Evolutionary conservation across 2,113 vertebrate species (phyloP).

Genomic region (Melanerpes aurifrons): DNA sequence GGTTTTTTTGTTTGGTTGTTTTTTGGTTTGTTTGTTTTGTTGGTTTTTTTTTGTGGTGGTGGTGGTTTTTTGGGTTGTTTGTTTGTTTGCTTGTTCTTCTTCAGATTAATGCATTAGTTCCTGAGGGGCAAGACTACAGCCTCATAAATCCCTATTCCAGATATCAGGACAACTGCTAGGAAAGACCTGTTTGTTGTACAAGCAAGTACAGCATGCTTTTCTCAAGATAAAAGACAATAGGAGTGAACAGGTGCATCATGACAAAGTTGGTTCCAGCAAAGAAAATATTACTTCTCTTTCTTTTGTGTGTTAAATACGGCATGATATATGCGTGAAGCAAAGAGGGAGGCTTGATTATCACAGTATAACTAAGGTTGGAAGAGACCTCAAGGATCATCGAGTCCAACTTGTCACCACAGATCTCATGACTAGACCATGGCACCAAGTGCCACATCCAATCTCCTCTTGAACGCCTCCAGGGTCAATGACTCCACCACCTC

Average conservation of each 20-base stretch:
- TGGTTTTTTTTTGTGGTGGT: too few relatives aligned
- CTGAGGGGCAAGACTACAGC: not conserved
- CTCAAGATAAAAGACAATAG: not conserved
- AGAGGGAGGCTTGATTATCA: not conserved
- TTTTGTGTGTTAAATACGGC: constrained; percentile 7
- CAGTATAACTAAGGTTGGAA: not conserved
- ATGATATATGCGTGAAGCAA: constrained; percentile 15
- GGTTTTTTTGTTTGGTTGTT: not conserved
- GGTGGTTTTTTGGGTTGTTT: too few relatives aligned
- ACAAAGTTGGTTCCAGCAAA: not conserved
- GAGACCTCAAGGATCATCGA: too few relatives aligned
- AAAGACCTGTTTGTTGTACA: not conserved
- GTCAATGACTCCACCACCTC: too few relatives aligned
- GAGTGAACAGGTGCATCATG: not conserved
- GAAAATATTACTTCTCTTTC: not conserved
- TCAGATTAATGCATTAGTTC: not conserved
- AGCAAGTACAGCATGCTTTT: constrained; percentile 6
- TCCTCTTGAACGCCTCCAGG: too few relatives aligned
- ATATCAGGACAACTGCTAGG: not conserved
- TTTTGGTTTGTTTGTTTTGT: not conserved
- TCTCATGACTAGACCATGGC: too few relatives aligned
- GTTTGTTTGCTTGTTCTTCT: not conserved
- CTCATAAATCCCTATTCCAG: not conserved
- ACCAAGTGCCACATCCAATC: too few relatives aligned
- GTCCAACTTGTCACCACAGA: too few relatives aligned